These are phyloP conservation scores for Eudyptes chrysolophus DNA, from an alignment of 2,113 vertebrate species.

Conservation along the genomic window DNA sequence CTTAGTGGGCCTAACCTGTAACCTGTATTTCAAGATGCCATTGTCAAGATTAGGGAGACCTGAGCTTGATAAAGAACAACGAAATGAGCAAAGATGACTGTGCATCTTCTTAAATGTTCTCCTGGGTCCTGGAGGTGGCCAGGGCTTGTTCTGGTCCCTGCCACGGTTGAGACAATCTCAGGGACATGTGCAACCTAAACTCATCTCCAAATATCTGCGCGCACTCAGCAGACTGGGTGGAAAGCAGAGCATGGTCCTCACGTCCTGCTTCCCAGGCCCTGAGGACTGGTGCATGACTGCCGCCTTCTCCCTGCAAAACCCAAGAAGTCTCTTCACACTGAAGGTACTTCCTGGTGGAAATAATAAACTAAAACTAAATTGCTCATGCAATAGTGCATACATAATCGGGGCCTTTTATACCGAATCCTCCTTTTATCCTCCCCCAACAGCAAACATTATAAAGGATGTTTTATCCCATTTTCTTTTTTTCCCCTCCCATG, in stretches of 20 bases:
- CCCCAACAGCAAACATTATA: neutral
- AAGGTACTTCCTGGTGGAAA: neutral
- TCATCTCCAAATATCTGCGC: accelerated
- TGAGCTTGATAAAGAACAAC: neutral
- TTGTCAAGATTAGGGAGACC: neutral
- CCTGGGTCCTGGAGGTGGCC: neutral
- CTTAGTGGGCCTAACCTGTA: neutral
- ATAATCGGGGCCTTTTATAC: accelerated
- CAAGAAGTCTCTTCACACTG: neutral
- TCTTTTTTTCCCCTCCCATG: accelerated
- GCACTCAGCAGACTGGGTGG: neutral
- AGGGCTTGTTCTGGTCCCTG: neutral
- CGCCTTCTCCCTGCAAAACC: neutral
- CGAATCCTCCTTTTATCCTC: neutral
- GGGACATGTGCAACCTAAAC: neutral
- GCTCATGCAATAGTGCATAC: accelerated
- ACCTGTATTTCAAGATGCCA: accelerated
- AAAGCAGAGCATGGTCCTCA: neutral
- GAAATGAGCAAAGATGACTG: neutral
- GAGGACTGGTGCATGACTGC: accelerated
- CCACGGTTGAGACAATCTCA: neutral
- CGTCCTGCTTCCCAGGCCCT: neutral
- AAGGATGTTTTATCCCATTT: neutral
- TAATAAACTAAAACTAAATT: neutral
- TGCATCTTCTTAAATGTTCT: neutral